A percentile compares a stretch with the other conserved stretches of the same genome.
These are phyloP conservation scores for Scolanthus callimorphus DNA, from an alignment of 92 coral and sea anemone species.

Conservation along the genomic window DNA sequence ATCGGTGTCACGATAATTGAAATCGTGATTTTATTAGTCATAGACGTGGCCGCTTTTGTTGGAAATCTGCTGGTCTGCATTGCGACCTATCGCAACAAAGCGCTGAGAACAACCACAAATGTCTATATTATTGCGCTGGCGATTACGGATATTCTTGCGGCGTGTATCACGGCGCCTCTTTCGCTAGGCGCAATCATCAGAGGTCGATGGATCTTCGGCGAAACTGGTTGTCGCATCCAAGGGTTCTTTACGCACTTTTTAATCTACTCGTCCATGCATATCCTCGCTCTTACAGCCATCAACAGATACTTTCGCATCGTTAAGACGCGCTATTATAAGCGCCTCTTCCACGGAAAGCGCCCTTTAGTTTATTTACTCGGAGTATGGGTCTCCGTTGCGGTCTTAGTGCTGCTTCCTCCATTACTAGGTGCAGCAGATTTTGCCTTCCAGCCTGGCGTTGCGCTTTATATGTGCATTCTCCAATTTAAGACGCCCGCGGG, in stretches of 20 bases:
- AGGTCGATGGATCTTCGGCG: slow-evolving; percentile 23
- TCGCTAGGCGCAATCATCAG: slow-evolving; percentile 16
- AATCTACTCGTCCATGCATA: slow-evolving; percentile 23
- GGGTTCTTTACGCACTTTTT: slow-evolving; percentile 35
- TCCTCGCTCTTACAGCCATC: slow-evolving; percentile 21
- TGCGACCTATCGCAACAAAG: slow-evolving; percentile 10
- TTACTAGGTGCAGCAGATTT: slow-evolving; percentile 6
- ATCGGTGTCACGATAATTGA: background rate
- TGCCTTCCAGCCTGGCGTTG: slow-evolving; percentile 13
- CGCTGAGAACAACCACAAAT: slow-evolving; percentile 15
- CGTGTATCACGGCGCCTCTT: slow-evolving; percentile 15
- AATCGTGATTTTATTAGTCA: slow-evolving; percentile 11
- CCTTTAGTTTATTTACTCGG: background rate
- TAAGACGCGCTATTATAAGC: slow-evolving; percentile 23
- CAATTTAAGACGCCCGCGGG: slow-evolving; percentile 6
- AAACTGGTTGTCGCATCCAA: slow-evolving; percentile 16
- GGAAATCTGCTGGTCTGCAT: slow-evolving; percentile 24
- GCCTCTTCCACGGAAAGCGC: slow-evolving; percentile 9
- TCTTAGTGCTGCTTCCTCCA: slow-evolving; percentile 10
- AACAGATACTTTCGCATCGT: slow-evolving; percentile 34
- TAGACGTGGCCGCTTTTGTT: slow-evolving; percentile 16
- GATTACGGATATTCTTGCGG: slow-evolving; percentile 13
- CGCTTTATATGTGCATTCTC: slow-evolving; percentile 14
- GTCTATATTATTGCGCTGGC: slow-evolving; percentile 23
- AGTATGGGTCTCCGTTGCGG: slow-evolving; percentile 16